A percentile compares a stretch with the other conserved stretches of the same genome.
Evolutionary conservation across 2,888 invertebrate species (phyloP).

Genomic region (Lasioglossum vierecki): DNA sequence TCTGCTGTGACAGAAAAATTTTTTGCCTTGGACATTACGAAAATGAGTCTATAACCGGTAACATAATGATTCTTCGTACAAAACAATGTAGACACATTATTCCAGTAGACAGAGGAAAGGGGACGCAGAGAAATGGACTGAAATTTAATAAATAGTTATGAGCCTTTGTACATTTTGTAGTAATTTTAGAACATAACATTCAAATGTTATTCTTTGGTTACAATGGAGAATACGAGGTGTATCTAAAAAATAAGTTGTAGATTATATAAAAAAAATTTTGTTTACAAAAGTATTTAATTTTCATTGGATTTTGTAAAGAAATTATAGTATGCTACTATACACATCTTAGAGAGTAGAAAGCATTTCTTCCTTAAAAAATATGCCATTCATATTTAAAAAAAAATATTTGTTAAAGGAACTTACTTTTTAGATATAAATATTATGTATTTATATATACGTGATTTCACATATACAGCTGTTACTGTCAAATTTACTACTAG

Average conservation of each 20-base stretch:
- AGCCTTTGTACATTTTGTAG: neutral
- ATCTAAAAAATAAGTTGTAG: neutral
- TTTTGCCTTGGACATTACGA: neutral
- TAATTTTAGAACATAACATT: neutral
- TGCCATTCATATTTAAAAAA: accelerated
- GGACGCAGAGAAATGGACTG: neutral
- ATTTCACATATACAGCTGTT: neutral
- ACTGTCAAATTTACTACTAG: neutral
- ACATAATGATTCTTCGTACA: neutral
- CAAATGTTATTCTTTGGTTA: neutral
- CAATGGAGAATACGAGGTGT: neutral
- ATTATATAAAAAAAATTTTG: neutral
- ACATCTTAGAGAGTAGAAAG: neutral
- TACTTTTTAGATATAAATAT: neutral
- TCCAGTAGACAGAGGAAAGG: neutral
- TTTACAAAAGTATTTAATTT: neutral
- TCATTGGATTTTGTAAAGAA: neutral
- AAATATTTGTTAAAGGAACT: neutral
- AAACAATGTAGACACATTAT: neutral
- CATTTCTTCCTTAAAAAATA: neutral
- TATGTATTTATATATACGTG: no score
- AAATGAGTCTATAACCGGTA: neutral
- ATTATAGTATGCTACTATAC: neutral
- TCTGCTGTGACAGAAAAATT: neutral
- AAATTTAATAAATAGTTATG: neutral